Percentiles rank a stretch among this genome's conserved stretches.
Evolutionary conservation across 2,888 invertebrate genomes (phyloP).

Genomic region (Lydus trimaculatus): DNA sequence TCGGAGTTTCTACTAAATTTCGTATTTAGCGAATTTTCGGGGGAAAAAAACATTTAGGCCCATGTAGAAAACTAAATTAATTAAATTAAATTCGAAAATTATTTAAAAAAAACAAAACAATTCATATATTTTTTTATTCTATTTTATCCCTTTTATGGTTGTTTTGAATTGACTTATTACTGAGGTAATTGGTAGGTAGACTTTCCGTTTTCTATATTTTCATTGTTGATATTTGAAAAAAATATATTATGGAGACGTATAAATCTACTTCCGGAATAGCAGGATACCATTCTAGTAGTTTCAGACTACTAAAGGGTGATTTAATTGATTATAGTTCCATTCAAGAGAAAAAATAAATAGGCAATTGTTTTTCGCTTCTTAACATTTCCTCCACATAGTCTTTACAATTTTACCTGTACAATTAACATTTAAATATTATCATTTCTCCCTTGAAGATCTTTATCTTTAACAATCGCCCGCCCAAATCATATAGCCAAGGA

Average conservation of each 20-base stretch:
- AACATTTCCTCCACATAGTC: no score
- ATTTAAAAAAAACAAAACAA: no score
- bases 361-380: no score
- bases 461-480: conserved; percentile 10
- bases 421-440: no score
- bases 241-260: no score
- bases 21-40: background rate
- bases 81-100: no score
- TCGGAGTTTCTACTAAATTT: conserved; percentile 29
- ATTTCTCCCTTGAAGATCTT: no score
- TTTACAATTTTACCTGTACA: no score
- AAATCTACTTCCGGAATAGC: background rate
- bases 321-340: background rate
- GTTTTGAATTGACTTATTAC: background rate
- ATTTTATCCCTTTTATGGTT: background rate
- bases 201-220: background rate
- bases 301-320: background rate
- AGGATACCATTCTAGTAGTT: background rate
- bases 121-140: background rate
- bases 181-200: background rate
- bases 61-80: no score
- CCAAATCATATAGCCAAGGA: conserved; percentile 29
- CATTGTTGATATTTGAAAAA: background rate
- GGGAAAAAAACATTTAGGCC: no score
- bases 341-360: no score